Percentiles rank a stretch among this genome's conserved stretches.
Evolutionary conservation across 2,113 vertebrate species (phyloP).

Genomic region (Cacatua alba): DNA sequence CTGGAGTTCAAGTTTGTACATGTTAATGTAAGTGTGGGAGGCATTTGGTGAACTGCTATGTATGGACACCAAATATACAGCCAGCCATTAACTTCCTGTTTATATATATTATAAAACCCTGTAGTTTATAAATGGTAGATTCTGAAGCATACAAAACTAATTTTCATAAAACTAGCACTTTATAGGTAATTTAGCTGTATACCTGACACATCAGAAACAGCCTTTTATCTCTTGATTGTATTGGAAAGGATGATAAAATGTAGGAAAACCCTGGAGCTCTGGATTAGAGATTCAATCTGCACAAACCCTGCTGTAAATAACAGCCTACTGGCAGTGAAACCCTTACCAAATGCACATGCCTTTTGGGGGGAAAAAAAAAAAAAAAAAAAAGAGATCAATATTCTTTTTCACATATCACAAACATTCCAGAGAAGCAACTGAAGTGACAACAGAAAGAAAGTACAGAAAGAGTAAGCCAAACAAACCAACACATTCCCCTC

Average conservation of each 20-base stretch:
- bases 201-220: background rate
- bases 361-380: conserved; percentile 19
- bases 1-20: background rate
- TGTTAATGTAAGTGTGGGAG: background rate
- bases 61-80: background rate
- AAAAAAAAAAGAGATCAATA: conserved; percentile 32
- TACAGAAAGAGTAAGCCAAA: background rate
- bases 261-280: background rate
- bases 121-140: background rate
- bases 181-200: background rate
- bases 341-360: background rate
- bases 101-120: background rate
- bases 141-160: background rate
- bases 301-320: conserved; percentile 17
- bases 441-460: conserved; percentile 41
- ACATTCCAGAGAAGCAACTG: conserved; percentile 54
- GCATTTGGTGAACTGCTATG: background rate
- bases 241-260: conserved; percentile 13
- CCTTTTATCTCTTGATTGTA: conserved; percentile 13
- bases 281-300: background rate
- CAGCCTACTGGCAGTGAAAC: conserved; percentile 16
- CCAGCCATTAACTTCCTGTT: background rate
- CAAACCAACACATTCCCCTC: background rate
- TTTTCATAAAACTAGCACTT: background rate
- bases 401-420: conserved; percentile 58